These are phyloP conservation scores for Oncorhynchus keta DNA, from an alignment of 2,113 vertebrate species.

Conservation along the genomic window DNA sequence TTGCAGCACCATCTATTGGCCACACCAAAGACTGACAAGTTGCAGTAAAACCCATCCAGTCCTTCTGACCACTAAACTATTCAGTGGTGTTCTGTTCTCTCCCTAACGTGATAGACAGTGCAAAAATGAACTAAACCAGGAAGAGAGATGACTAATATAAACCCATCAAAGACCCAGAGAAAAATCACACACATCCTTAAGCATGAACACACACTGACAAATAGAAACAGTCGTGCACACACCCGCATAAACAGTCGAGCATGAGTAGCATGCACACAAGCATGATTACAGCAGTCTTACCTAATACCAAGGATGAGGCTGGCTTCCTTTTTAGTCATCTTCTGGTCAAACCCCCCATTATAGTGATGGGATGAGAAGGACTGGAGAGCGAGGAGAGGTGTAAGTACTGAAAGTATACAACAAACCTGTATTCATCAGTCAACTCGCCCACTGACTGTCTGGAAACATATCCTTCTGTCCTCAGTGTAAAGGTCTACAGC, in stretches of 20 bases:
- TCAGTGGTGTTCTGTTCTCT: conserved; percentile 1
- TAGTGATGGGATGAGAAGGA: conserved; percentile 83
- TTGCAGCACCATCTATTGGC: conserved; percentile 28
- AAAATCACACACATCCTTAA: not conserved
- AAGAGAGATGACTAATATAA: not conserved
- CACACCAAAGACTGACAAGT: not conserved
- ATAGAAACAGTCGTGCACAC: not conserved
- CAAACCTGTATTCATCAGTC: too few relatives aligned
- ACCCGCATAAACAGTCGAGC: not conserved
- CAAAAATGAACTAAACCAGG: not conserved
- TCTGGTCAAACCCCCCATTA: conserved; percentile 94
- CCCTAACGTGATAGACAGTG: not conserved
- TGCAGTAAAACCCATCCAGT: not conserved
- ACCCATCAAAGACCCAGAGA: not conserved
- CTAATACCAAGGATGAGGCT: conserved; percentile 91
- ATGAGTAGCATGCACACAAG: not conserved
- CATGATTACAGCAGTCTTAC: conserved; percentile 64
- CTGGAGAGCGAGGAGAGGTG: conserved; percentile 56
- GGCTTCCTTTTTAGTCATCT: conserved; percentile 93
- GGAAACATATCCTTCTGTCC: too few relatives aligned
- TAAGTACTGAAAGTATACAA: not conserved
- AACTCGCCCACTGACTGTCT: too few relatives aligned
- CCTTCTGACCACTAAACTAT: not conserved
- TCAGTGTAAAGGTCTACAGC: too few relatives aligned
- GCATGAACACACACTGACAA: not conserved